These are phyloP conservation scores for Remorina albescens DNA, from an alignment of 2,797 vertebrate genomes.

Conservation along the genomic window DNA sequence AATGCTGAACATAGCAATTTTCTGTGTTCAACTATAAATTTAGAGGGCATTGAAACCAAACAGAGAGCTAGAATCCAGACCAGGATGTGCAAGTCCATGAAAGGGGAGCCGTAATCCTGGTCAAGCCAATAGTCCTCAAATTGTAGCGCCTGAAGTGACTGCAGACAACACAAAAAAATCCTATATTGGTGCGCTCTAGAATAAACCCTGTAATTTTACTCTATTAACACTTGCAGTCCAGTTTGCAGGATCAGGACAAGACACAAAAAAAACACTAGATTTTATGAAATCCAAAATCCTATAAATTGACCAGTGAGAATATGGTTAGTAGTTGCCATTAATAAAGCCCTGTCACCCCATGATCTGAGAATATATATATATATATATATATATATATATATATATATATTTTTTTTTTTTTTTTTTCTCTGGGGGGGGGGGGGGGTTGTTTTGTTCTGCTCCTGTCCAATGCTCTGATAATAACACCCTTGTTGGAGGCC, in stretches of 20 bases:
- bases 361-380: no score
- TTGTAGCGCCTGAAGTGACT: conserved; percentile 29
- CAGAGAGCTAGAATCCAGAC: conserved; percentile 38
- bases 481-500: background rate
- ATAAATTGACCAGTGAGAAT: background rate
- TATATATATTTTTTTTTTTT: no score
- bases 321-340: no score
- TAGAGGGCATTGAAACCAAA: conserved; percentile 42
- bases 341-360: no score
- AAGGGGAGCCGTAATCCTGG: conserved; percentile 50
- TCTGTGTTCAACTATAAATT: conserved; percentile 52
- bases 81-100: conserved; percentile 50
- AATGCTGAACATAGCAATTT: conserved; percentile 48
- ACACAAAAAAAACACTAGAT: background rate
- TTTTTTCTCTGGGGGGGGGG: background rate
- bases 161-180: conserved; percentile 31
- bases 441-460: no score
- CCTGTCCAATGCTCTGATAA: background rate
- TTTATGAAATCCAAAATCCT: conserved; percentile 1
- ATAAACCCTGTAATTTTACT: background rate
- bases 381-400: no score
- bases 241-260: background rate
- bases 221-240: background rate
- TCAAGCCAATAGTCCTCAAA: conserved; percentile 15
- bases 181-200: background rate